These are phyloP conservation scores for Heterotilapia buettikoferi DNA, from an alignment of 2,113 vertebrate genomes.

Conservation along the genomic window DNA sequence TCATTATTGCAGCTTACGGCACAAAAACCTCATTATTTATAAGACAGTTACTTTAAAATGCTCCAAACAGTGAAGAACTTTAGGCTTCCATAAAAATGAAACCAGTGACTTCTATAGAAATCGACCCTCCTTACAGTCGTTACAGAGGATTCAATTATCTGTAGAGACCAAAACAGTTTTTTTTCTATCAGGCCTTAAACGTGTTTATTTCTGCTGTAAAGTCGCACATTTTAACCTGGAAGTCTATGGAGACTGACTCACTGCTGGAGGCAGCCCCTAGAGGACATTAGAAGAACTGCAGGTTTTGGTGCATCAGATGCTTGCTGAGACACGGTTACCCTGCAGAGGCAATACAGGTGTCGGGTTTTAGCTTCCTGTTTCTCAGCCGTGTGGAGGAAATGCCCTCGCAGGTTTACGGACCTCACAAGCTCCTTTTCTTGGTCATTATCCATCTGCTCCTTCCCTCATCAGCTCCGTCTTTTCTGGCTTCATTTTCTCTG, in stretches of 20 bases:
- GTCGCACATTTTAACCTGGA: neutral
- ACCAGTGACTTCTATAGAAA: neutral
- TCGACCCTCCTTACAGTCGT: fast-evolving
- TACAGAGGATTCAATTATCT: neutral
- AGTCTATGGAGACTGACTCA: neutral
- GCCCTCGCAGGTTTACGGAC: neutral
- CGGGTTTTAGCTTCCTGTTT: neutral
- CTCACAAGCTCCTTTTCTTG: neutral
- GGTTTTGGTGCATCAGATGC: neutral
- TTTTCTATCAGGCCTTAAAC: neutral
- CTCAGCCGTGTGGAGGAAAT: neutral
- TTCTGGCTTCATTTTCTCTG: neutral
- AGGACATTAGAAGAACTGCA: neutral
- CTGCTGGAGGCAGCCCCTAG: neutral
- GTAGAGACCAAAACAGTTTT: fast-evolving
- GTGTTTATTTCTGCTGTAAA: neutral
- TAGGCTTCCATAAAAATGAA: neutral
- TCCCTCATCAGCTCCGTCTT: neutral
- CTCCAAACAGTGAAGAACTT: neutral
- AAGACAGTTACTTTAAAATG: neutral
- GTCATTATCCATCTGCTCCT: neutral
- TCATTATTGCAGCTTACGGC: neutral
- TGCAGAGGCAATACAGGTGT: neutral
- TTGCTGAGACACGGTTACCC: fast-evolving
- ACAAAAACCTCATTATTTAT: neutral